A percentile compares a stretch with the other conserved stretches of the same genome.
Evolutionary conservation across 2,113 vertebrate species (phyloP).

Genomic region (Protobothrops mucrosquamatus): DNA sequence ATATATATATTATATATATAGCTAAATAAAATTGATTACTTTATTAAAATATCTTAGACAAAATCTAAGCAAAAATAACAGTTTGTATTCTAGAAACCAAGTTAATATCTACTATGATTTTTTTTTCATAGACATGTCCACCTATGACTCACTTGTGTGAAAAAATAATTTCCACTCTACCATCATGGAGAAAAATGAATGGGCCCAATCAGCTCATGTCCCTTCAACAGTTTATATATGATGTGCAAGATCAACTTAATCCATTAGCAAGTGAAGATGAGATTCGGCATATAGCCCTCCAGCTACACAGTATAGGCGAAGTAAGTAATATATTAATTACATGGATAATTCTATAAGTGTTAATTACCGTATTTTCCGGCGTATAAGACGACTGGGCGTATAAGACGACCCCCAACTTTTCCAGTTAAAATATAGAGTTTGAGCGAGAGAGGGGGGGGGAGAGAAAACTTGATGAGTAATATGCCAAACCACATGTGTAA

Average conservation of each 20-base stretch:
- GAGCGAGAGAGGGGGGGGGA: too few relatives aligned
- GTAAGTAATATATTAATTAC: constrained; percentile 65
- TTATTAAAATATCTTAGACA: not conserved
- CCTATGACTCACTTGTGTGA: constrained; percentile 89
- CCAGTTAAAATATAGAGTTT: too few relatives aligned
- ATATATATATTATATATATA: too few relatives aligned
- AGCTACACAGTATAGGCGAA: constrained; percentile 94
- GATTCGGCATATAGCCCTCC: constrained; percentile 81
- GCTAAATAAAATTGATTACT: not conserved
- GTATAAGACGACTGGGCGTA: too few relatives aligned
- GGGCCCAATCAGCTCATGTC: constrained; percentile 96
- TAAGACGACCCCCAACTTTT: too few relatives aligned
- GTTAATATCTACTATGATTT: constrained; percentile 35
- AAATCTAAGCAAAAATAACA: not conserved
- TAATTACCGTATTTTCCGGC: not conserved
- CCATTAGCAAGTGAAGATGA: constrained; percentile 91
- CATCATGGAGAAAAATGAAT: constrained; percentile 89
- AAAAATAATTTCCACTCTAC: constrained; percentile 84
- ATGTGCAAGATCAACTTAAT: constrained; percentile 94
- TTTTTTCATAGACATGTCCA: constrained; percentile 75
- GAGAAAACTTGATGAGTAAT: too few relatives aligned
- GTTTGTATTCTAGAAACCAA: not conserved
- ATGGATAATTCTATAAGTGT: not conserved
- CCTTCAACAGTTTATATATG: constrained; percentile 91
- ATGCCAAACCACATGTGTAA: too few relatives aligned